Base-by-base conservation (phyloP, 1,140 invertebrate species). In the Orchesella cincta region DNA sequence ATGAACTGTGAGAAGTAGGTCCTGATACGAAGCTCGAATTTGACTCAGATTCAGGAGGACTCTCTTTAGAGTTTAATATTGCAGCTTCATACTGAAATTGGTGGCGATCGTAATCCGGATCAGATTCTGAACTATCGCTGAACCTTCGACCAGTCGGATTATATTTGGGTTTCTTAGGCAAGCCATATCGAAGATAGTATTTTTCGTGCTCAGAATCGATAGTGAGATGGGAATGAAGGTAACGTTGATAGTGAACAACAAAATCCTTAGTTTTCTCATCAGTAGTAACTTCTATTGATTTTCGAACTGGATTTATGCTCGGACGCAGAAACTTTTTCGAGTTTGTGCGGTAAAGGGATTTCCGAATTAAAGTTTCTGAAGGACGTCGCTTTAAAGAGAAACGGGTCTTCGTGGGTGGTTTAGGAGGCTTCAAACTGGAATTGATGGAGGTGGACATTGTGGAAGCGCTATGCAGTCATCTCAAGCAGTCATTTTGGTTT, bases 161-260 rank as follows among this genome's bases (percentile, higher is more conserved):
- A n/a, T 67, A 67, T n/a, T 3, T 29, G 8, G 62, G 62, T n/a
- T 18, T 67, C 23, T 31, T 29, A 12, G 62, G 62, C 12, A 67
- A 23, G 23, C 62, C 62, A n/a, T 67, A 33, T 33, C 33, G 29
- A 31, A 31, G 26, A 67, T 67, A 67, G 29, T 18, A 67, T 2
- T 29, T 23, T 33, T 67, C 62, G 33, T 67, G 62, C 12, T n/a
- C 12, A 2, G 62, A 67, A 29, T 67, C 62, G n/a, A 67, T 67
- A 26, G 31, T 33, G 3, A 3, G 8, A 3, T 67, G 62, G 23
- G 28, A 31, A 12, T 67, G 28, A 2, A 31, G 8, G 26, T 67
- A 5, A 1, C 62, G 62, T 8, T 67, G 8, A 29, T 67, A 67
- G 62, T 67, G 62, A 12, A 33, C 31, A 1, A 67, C 62, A 67